Evolutionary conservation across 1,140 invertebrate genomes (phyloP).

Genomic region (Heliothis subflexa): DNA sequence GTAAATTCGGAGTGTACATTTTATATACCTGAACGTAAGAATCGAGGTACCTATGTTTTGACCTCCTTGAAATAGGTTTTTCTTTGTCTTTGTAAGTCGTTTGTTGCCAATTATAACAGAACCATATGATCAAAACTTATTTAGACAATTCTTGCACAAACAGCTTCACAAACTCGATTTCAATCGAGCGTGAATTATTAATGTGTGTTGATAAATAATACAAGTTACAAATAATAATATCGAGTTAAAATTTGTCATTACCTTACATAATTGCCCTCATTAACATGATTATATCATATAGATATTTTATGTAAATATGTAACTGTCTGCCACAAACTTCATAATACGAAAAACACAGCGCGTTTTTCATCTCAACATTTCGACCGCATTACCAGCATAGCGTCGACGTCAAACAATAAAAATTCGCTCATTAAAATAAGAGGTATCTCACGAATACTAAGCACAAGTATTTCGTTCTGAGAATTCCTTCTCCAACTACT

Average conservation of each 20-base stretch:
- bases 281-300: no score
- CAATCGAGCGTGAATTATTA: no score
- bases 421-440: conserved; percentile 31
- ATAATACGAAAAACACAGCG: conserved; percentile 6
- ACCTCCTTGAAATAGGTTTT: no score
- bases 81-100: no score
- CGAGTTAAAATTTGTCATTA: no score
- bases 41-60: neutral
- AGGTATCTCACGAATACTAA: conserved; percentile 9
- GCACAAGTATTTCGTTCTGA: conserved; percentile 4
- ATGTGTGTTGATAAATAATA: no score
- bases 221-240: no score
- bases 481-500: neutral
- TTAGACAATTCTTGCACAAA: no score
- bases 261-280: no score
- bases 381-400: conserved; percentile 7
- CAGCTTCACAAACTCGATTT: no score
- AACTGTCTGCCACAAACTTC: neutral
- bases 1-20: neutral
- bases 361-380: neutral
- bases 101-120: no score
- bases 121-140: no score
- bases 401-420: conserved; percentile 17
- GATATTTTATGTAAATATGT: neutral
- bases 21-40: neutral